These are phyloP conservation scores for Xiphorhynchus elegans DNA, from an alignment of 2,113 vertebrate species.

Conservation along the genomic window DNA sequence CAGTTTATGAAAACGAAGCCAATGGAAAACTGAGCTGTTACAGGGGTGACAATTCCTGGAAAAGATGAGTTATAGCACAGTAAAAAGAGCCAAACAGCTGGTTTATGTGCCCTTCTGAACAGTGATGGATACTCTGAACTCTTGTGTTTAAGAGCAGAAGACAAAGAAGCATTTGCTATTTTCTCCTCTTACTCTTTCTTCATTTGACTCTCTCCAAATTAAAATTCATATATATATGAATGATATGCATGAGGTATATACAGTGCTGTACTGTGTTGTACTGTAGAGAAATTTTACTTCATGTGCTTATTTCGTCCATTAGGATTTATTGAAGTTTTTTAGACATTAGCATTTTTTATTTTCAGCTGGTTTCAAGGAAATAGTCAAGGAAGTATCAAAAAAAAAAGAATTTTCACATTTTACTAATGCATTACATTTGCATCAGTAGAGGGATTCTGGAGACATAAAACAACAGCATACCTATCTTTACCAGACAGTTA, in stretches of 20 bases:
- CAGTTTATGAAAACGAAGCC: conserved; percentile 55
- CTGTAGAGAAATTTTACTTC: background rate
- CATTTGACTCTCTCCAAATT: background rate
- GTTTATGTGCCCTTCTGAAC: background rate
- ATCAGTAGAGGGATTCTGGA: background rate
- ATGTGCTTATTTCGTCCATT: background rate
- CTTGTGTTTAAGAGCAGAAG: background rate
- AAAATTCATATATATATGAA: background rate
- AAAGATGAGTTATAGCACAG: conserved; percentile 35
- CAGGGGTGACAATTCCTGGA: conserved; percentile 23
- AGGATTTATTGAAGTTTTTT: background rate
- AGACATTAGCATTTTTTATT: background rate
- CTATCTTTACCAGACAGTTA: background rate
- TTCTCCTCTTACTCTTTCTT: background rate
- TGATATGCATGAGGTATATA: background rate
- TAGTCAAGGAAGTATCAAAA: background rate
- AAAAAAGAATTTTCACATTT: background rate
- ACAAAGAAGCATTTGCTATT: background rate
- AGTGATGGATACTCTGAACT: conserved; percentile 24
- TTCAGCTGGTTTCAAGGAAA: background rate
- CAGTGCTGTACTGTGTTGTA: background rate
- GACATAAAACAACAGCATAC: background rate
- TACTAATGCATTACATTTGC: background rate
- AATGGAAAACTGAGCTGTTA: conserved; percentile 43
- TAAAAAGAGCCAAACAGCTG: conserved; percentile 29